Base-by-base conservation (phyloP, 2,888 invertebrate species). In the Gortyna flavago region DNA sequence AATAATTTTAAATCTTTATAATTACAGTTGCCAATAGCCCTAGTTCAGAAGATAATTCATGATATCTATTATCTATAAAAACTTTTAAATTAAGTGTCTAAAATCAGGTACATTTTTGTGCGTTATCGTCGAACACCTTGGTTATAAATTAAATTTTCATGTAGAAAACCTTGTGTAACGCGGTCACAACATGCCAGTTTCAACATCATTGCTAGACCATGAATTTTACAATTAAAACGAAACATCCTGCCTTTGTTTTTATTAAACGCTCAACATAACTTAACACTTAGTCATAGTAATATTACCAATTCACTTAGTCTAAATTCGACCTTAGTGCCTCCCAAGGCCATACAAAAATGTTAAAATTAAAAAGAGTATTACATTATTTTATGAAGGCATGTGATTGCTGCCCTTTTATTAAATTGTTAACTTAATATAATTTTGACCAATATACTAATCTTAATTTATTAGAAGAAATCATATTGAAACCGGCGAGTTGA, bases 41-140 rank as follows among this genome's bases (percentile, higher is more conserved):
- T 79, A 87, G 87, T 88, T 88, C 79, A 88, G 57, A 81, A 81
- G 38, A 48, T 71, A 44, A 35, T 57, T 65, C 5, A 51, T 44
- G 2, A 57, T 72, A 67, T 71, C 0, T 32, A 21, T 16, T 57
- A 62, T 8, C 13, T 44, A 8, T 35, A 54, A 44, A 44, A 44
- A 62, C 32, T 11, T n/a, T 38, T 59, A 41, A 75, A 70, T 44
- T 64, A 51, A 64, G 35, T 66, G 64, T 75, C 32, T 18, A n/a
- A 73, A 71, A 66, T 64, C 48, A 74, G 71, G 59, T 69, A 86
- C 38, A 68, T 48, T 64, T 67, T 75, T 68, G 77, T 75, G 68
- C 72, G 67, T 72, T 48, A 81, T 44, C 13, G n/a, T 35, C 7
- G 1, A 78, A 70, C 54, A 69, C 16, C 16, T 76, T 64, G 18